Evolutionary conservation across 2,888 invertebrate species (phyloP).

Genomic region (Phragmatobia fuliginosa): DNA sequence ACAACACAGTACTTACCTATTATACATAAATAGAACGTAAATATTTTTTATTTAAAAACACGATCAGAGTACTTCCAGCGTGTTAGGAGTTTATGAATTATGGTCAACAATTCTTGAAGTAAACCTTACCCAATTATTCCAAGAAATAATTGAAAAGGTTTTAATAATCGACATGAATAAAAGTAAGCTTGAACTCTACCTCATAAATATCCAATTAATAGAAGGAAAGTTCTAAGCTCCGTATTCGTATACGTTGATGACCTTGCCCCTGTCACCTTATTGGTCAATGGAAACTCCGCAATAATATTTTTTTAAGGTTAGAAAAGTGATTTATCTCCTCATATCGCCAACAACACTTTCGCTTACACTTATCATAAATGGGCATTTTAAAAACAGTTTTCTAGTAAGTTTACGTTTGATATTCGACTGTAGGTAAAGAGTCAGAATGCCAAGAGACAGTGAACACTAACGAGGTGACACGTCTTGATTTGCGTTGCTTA

Average conservation of each 20-base stretch:
- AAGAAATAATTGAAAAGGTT: conserved; percentile 14
- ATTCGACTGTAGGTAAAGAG: conserved; percentile 46
- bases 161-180: conserved; percentile 21
- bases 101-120: conserved; percentile 17
- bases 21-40: not conserved
- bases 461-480: conserved; percentile 14
- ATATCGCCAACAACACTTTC: conserved; percentile 68
- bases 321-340: conserved; percentile 57
- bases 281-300: conserved; percentile 9
- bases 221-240: conserved; percentile 24
- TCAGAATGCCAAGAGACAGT: conserved; percentile 22
- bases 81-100: conserved; percentile 1
- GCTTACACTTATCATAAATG: conserved; percentile 47
- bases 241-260: conserved; percentile 33
- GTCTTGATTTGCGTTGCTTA: not conserved
- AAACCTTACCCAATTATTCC: conserved; percentile 11
- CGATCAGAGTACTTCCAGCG: not conserved
- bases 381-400: conserved; percentile 42
- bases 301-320: conserved; percentile 56
- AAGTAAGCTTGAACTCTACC: conserved; percentile 25
- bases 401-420: conserved; percentile 45
- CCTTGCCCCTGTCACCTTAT: conserved; percentile 25
- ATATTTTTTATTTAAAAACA: not conserved
- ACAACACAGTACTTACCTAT: not conserved
- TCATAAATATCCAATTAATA: conserved; percentile 30